Evolutionary conservation across 2,113 vertebrate genomes (phyloP), one percentile per base, ranked within the genome.

Genomic region (Equus przewalskii): DNA sequence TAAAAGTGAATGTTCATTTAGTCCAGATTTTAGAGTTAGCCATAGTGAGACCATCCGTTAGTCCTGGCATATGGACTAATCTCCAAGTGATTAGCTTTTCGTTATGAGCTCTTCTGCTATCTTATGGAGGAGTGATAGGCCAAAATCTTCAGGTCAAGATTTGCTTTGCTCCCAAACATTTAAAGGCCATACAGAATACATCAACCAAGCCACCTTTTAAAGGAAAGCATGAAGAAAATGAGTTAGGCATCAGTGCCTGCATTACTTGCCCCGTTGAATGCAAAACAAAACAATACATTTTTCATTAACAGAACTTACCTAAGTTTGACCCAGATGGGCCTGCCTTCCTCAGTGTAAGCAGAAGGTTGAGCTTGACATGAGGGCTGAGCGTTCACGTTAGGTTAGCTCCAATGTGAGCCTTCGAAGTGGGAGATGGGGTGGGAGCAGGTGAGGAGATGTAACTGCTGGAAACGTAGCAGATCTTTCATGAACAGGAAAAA

Each of bases 21-120:
- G 44, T 86, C 15, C 65, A 80, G 73, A 90, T 91, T 94, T 93
- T 82, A 98, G 83, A 97, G 82, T 93, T 92, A 96, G 67, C 96
- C 96, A 80, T 56, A 83, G 88, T 94, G 84, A 98, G 97, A 96
- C 92, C 58, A 89, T 88, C 89, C 91, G 49, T 94, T 96, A 84
- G 28, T 84, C 93, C 67, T 97, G 88, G 96, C 97, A 98, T 98
- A 96, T 97, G 97, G 98, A 98, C 95, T 98, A 97, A 98, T 95
- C n/a, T 93, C 51, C 24, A 44, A 89, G 49, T 33, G 15, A 36
- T 97, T 82, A 97, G 90, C 86, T 98, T 98, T 98, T 97, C 95
- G 84, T 97, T 96, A 96, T 56, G 81, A 94, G 96, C 92, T 95
- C 95, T 80, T 87, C 96, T 97, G 78, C 86, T 98, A 88, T 98